A percentile compares a stretch with the other conserved stretches of the same genome.
phyloP scores from a whole-genome alignment of 2,797 vertebrate genomes.

The Sebastes itinus region DNA sequence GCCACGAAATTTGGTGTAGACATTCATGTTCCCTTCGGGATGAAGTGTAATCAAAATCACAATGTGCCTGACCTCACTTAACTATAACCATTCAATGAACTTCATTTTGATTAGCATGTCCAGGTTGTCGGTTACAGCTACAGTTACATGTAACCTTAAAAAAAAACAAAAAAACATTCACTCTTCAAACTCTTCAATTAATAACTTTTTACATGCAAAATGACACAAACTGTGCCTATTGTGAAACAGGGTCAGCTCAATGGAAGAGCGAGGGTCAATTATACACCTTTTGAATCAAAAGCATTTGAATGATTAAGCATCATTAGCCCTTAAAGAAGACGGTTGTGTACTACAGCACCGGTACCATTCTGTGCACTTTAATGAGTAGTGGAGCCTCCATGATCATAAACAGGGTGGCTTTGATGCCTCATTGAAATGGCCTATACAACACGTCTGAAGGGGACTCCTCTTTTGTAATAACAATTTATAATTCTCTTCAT shows the following conservation, averaged over 20 bases:
- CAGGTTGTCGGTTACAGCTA: neutral
- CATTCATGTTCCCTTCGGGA: neutral
- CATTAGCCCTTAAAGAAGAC: slow-evolving; percentile 24
- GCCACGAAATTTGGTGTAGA: neutral
- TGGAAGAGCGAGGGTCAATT: slow-evolving; percentile 17
- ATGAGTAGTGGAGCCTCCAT: slow-evolving; percentile 82
- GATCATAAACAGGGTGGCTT: slow-evolving; percentile 84
- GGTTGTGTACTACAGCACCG: slow-evolving; percentile 24
- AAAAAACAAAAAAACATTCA: neutral
- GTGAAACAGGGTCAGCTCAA: neutral
- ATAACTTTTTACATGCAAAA: neutral
- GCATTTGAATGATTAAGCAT: slow-evolving; percentile 27
- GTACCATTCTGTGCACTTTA: slow-evolving; percentile 76
- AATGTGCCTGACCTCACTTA: neutral
- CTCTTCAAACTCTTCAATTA: neutral
- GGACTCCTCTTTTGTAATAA: slow-evolving; percentile 88
- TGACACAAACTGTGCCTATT: neutral
- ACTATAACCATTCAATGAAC: neutral
- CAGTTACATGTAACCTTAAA: neutral
- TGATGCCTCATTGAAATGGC: slow-evolving; percentile 86
- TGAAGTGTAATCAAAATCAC: neutral
- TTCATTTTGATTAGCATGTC: neutral
- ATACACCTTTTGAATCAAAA: slow-evolving; percentile 19
- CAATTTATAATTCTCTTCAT: slow-evolving; percentile 90
- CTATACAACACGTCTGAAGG: slow-evolving; percentile 86